A percentile compares a stretch with the other conserved stretches of the same genome.
phyloP scores from a whole-genome alignment of 2,797 vertebrate genomes.

The Nyctalus aviator region DNA sequence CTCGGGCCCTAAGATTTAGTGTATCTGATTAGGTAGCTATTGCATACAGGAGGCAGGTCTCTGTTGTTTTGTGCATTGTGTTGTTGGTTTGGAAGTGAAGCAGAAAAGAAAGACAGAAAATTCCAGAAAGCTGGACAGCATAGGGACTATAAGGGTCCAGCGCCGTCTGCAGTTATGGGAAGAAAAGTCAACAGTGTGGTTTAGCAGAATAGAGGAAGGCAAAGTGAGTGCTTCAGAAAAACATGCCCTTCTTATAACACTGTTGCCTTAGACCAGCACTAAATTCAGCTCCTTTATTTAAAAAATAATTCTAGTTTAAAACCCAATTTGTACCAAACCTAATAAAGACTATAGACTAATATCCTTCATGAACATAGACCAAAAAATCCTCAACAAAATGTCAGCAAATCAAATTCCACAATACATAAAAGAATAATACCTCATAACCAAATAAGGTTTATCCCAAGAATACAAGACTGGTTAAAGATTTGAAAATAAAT shows the following conservation, averaged over 20 bases:
- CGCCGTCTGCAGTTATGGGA: conserved; percentile 32
- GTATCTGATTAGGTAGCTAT: conserved; percentile 26
- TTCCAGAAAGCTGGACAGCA: neutral
- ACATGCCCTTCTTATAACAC: neutral
- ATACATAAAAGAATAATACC: neutral
- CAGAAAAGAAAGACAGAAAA: conserved; percentile 41
- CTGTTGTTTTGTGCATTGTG: neutral
- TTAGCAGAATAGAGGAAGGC: conserved; percentile 32
- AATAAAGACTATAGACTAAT: neutral
- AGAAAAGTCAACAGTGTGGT: neutral
- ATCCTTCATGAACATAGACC: neutral
- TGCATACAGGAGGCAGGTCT: conserved; percentile 20
- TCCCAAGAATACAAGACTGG: neutral
- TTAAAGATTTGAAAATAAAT: conserved; percentile 57
- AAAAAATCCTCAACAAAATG: conserved; percentile 25
- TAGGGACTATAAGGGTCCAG: conserved; percentile 16
- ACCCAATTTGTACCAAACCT: neutral
- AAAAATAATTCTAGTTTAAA: conserved; percentile 62
- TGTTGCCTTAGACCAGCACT: neutral
- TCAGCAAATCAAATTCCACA: conserved; percentile 2
- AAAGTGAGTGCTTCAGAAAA: conserved; percentile 25
- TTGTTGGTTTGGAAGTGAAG: conserved; percentile 45
- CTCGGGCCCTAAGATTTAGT: neutral
- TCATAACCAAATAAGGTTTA: neutral
- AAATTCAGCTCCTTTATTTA: conserved; percentile 5